Base-by-base conservation (phyloP, 2,888 invertebrate species). In the Embidobia sp. region DNA sequence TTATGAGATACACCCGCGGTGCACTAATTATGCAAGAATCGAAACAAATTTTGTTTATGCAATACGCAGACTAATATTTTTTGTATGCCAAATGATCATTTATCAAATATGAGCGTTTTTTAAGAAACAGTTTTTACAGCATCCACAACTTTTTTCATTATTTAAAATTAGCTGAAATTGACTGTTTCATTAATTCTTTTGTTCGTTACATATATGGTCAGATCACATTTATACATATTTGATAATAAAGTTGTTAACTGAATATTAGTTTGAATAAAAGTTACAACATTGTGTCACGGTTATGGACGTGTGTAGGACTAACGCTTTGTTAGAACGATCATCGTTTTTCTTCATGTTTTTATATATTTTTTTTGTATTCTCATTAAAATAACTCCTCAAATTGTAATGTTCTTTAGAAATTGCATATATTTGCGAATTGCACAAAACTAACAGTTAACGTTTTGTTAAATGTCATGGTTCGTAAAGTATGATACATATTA, bases 271-370 rank as follows among this genome's bases (percentile, higher is more conserved):
- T n/a, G n/a, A n/a, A 26, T 7, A 11, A 4, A 26, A 16, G 37
- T 37, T 48, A 37, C 48, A 18, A n/a, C 61, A 31, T 8, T 10
- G 13, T 31, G 22, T 31, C 48, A 22, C 22, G 26, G 16, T 6
- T 1, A 6, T 61, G 27, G 7, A 8, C 6, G 22, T 46, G 53
- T 66, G 55, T 66, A 55, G 55, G 66, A 37, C 18, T 46, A 19
- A 18, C 3, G 10, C 37, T 67, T 67, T 48, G 67, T 66, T 46
- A 44, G 16, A 11, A n/a, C n/a, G n/a, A 16, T 10, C 18, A 42
- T 44, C 53, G 35, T 55, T 53, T 66, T 66, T 46, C 64, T 40
- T 35, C n/a, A n/a, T n/a, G 3, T 22, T 22, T 22, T 22, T 22
- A 22, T 22, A 22, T 4, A 4, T 22, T 22, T 6, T 22, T 22